Percentiles rank a stretch among this genome's conserved stretches.
These are phyloP conservation scores for Magallana angulata DNA, from an alignment of 1,140 invertebrate genomes.

Conservation along the genomic window DNA sequence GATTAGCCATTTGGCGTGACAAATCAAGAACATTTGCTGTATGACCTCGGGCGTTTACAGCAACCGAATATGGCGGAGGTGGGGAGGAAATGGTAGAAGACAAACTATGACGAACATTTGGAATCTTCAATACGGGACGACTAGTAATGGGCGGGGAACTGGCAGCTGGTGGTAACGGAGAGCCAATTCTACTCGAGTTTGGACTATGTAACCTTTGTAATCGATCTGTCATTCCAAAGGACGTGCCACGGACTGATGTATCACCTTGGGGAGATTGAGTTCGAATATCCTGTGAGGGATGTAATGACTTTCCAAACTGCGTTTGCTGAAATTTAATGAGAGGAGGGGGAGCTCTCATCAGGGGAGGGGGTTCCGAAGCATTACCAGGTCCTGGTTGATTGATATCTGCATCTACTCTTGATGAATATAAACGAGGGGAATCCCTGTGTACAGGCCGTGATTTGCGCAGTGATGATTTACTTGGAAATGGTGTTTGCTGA, in stretches of 20 bases:
- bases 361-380: slow-evolving; percentile 55
- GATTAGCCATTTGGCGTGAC: slow-evolving; percentile 42
- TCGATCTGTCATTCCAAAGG: slow-evolving; percentile 51
- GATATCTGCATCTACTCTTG: slow-evolving; percentile 10
- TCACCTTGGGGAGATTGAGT: neutral
- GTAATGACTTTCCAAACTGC: neutral
- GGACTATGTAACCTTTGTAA: slow-evolving; percentile 50
- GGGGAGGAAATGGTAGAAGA: neutral
- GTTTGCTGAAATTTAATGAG: slow-evolving; percentile 59
- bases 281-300: no score
- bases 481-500: slow-evolving; percentile 19
- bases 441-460: slow-evolving; percentile 48
- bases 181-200: neutral
- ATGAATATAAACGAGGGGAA: slow-evolving; percentile 7
- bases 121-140: slow-evolving; percentile 65
- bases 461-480: slow-evolving; percentile 52
- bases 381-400: neutral
- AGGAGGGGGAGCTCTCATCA: slow-evolving; percentile 66
- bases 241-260: slow-evolving; percentile 16
- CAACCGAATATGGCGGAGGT: slow-evolving; percentile 29
- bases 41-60: neutral
- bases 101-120: slow-evolving; percentile 50
- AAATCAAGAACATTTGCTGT: slow-evolving; percentile 46
- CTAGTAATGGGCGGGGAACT: neutral
- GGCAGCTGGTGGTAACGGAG: neutral